Evolutionary conservation across 2,113 vertebrate genomes (phyloP).

Genomic region (Pachyramphus minor): DNA sequence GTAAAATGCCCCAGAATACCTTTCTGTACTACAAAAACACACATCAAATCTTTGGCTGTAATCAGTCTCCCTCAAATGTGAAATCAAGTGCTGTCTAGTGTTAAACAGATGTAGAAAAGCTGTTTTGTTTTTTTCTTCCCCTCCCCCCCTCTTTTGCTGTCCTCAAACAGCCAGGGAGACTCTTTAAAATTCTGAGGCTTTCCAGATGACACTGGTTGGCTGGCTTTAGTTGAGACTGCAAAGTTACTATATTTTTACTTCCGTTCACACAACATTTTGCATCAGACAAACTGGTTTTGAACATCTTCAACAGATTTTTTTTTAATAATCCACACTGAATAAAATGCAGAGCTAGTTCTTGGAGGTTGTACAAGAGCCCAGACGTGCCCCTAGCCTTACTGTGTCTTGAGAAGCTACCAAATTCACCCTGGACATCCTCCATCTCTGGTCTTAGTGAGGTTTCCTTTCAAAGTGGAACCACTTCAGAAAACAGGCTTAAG

Average conservation of each 20-base stretch:
- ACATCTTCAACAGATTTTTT: not conserved
- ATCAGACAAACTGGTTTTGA: not conserved
- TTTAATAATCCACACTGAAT: not conserved
- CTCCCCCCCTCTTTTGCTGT: not conserved
- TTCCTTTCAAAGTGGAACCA: not conserved
- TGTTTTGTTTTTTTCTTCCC: not conserved
- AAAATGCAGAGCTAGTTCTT: not conserved
- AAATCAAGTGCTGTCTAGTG: not conserved
- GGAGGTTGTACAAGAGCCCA: not conserved
- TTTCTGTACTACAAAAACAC: not conserved
- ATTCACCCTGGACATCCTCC: not conserved
- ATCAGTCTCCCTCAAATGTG: not conserved
- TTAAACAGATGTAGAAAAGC: not conserved
- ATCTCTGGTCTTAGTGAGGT: not conserved
- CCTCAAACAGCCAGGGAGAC: not conserved
- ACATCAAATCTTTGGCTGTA: not conserved
- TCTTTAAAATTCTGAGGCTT: not conserved
- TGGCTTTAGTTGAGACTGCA: not conserved
- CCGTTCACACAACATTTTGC: not conserved
- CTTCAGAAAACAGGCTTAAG: not conserved
- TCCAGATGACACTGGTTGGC: not conserved
- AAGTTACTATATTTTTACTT: not conserved
- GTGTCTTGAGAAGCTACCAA: not conserved
- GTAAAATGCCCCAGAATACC: not conserved
- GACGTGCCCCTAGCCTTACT: not conserved